Percentiles rank a stretch among this genome's conserved stretches.
Evolutionary conservation across 2,797 vertebrate species (phyloP).

Genomic region (Furcifer pardalis): DNA sequence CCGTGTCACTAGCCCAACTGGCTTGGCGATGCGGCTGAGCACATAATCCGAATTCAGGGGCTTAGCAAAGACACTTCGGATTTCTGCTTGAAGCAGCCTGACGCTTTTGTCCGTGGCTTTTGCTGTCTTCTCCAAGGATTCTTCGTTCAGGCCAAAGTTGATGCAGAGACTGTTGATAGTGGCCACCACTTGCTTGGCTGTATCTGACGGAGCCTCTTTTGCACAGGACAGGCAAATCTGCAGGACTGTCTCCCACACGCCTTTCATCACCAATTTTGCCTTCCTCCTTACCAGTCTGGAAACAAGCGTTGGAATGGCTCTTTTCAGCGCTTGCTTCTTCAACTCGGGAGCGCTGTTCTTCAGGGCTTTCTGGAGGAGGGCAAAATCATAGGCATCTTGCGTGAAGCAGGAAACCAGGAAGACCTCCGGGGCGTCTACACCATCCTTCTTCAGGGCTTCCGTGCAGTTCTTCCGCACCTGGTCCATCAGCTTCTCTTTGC

Average conservation of each 20-base stretch:
- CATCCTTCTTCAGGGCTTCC: conserved; percentile 12
- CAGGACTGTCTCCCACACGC: conserved; percentile 38
- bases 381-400: not conserved
- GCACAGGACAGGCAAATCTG: conserved; percentile 21
- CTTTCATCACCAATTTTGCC: conserved; percentile 41
- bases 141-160: conserved; percentile 28
- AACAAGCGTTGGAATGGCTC: conserved; percentile 23
- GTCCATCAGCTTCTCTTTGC: conserved; percentile 1
- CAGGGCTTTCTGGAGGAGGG: conserved; percentile 20
- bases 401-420: conserved; percentile 46
- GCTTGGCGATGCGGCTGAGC: conserved; percentile 21
- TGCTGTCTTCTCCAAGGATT: conserved; percentile 6
- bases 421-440: not conserved
- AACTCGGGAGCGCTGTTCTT: not conserved
- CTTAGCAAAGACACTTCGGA: conserved; percentile 31
- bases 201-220: not conserved
- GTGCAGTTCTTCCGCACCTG: not conserved
- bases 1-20: conserved; percentile 15
- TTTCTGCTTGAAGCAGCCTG: not conserved
- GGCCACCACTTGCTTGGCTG: not conserved
- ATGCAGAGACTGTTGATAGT: conserved; percentile 4
- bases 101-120: not conserved
- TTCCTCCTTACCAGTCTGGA: conserved; percentile 45
- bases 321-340: conserved; percentile 34
- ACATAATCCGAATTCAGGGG: not conserved